Percentiles rank a stretch among this genome's conserved stretches.
Evolutionary conservation across 1,140 invertebrate genomes (phyloP).

Genomic region (Drosophila biarmipes): DNA sequence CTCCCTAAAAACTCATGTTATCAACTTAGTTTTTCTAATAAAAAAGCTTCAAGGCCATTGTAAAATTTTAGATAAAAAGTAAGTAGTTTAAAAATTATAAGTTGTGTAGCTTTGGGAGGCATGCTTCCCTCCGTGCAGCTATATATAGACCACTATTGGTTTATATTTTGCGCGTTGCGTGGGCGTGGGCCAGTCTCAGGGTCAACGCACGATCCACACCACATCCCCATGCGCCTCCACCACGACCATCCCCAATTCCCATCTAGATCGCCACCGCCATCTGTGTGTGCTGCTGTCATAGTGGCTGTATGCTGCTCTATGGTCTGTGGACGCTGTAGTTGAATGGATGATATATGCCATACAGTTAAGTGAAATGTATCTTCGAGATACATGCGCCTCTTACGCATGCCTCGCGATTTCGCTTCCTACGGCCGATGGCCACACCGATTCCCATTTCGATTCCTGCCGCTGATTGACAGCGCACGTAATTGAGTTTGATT

Average conservation of each 20-base stretch:
- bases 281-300: conserved; percentile 54
- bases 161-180: conserved; percentile 73
- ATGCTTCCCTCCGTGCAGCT: conserved; percentile 28
- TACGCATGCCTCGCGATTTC: conserved; percentile 69
- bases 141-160: conserved; percentile 64
- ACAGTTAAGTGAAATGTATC: conserved; percentile 79
- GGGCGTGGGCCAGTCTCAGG: conserved; percentile 67
- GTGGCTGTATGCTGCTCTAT: no score
- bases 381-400: conserved; percentile 68
- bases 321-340: conserved; percentile 34
- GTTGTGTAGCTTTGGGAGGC: conserved; percentile 13
- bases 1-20: no score
- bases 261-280: conserved; percentile 52
- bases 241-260: conserved; percentile 9
- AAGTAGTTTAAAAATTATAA: neutral
- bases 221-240: no score
- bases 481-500: conserved; percentile 78
- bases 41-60: neutral
- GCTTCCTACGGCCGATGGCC: conserved; percentile 44
- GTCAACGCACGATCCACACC: conserved; percentile 60
- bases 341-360: conserved; percentile 75
- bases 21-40: neutral
- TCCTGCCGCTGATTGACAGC: conserved; percentile 76
- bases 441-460: conserved; percentile 54
- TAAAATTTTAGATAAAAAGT: neutral